Evolutionary conservation across 2,888 invertebrate genomes (phyloP), one percentile per base, ranked within the genome.

Genomic region (Geophilus truncorum): DNA sequence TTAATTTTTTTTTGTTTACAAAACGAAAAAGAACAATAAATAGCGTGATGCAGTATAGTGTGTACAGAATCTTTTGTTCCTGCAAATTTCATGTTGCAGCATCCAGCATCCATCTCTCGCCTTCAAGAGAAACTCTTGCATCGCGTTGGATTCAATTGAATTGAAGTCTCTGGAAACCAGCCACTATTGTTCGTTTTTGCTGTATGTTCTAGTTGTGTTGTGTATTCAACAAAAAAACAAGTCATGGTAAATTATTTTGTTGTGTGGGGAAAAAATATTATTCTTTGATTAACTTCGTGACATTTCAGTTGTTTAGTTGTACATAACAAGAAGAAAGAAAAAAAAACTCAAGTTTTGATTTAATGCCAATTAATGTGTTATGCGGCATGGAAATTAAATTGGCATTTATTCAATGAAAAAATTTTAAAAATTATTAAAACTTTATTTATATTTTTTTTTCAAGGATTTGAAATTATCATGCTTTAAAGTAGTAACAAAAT

Each of bases 91-190:
- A 12, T 25, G 28, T 70, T n/a, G 25, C 70, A 70, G 70, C 70
- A 70, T 70, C 70, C n/a, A n/a, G n/a, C n/a, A n/a, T 45, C 15
- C n/a, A 25, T 70, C 70, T 70, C 25, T 70, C 70, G 70, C 70
- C 70, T 70, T 70, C 70, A 28, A 70, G 70, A 28, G 25, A 28
- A 70, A 25, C 57, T 23, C 23, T 23, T 23, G 57, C 23, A 40
- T 7, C 6, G 51, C 51, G 18, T 51, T 51, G 18, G 7, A 51
- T 51, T 51, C 5, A 4, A 32, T 32, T 32, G 32, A 32, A 32
- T 32, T 32, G 32, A 32, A 32, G 32, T 45, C 45, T 70, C 45
- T 70, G 70, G 70, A 70, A 70, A n/a, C 9, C 70, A 70, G 70
- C 70, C 70, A 70, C 70, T 9, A 51, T 51, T 62, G 28, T 62